A percentile compares a stretch with the other conserved stretches of the same genome.
phyloP scores from a whole-genome alignment of 1,140 invertebrate species.

The Drosophila willistoni region DNA sequence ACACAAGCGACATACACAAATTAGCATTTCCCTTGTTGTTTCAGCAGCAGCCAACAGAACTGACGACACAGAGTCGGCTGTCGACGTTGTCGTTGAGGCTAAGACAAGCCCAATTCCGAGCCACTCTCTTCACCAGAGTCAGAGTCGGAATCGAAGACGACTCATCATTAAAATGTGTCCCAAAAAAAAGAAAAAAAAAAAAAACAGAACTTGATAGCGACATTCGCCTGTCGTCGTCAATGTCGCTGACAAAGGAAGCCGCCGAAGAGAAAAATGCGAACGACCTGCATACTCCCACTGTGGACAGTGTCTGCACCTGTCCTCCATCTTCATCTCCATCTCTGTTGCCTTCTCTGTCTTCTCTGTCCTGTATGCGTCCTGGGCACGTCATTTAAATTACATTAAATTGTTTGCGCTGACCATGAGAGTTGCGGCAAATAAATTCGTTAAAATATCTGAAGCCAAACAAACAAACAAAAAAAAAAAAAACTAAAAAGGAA shows the following conservation, averaged over 20 bases:
- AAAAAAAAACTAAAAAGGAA: constrained; percentile 34
- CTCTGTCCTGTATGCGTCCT: constrained; percentile 62
- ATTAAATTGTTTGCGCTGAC: constrained; percentile 82
- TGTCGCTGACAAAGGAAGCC: constrained; percentile 67
- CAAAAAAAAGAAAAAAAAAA: constrained; percentile 49
- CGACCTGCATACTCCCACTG: constrained; percentile 74
- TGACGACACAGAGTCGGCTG: constrained; percentile 17
- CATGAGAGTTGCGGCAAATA: constrained; percentile 80
- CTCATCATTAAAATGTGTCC: constrained; percentile 82
- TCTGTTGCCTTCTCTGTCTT: constrained; percentile 36
- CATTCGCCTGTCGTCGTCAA: constrained; percentile 74
- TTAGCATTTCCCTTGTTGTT: constrained; percentile 78
- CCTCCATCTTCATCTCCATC: constrained; percentile 23
- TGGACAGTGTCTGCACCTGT: constrained; percentile 54
- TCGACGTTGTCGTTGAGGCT: constrained; percentile 18
- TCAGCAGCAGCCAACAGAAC: constrained; percentile 27
- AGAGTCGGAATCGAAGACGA: constrained; percentile 31
- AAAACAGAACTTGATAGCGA: constrained; percentile 69
- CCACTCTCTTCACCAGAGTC: constrained; percentile 7
- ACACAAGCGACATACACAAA: constrained; percentile 73
- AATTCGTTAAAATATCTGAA: constrained; percentile 82
- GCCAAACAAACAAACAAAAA: constrained; percentile 51
- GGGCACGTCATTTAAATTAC: constrained; percentile 83
- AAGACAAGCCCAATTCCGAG: constrained; percentile 17
- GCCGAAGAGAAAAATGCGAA: constrained; percentile 73